Evolutionary conservation across 2,888 invertebrate species (phyloP).

Genomic region (Bruchidius siliquastri): DNA sequence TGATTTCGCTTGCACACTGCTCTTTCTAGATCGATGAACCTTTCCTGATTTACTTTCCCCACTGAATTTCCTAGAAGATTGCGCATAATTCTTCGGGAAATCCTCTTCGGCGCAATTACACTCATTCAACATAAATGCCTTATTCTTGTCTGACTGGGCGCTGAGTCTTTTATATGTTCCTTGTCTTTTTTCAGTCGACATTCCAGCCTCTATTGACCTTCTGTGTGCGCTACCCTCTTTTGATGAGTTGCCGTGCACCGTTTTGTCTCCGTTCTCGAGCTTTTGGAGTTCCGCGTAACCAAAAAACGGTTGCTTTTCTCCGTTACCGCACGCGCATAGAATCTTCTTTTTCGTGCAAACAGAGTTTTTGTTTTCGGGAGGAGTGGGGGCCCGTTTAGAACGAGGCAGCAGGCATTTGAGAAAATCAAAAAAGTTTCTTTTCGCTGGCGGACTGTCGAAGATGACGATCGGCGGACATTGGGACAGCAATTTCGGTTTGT

Average conservation of each 20-base stretch:
- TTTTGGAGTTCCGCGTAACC: background rate
- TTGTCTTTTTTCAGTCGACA: too few species aligned
- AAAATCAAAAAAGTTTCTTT: slow-evolving; percentile 1
- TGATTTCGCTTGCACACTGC: too few species aligned
- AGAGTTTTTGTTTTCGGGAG: background rate
- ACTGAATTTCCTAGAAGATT: too few species aligned
- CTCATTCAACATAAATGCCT: too few species aligned
- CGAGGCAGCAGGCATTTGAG: background rate
- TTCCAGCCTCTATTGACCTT: too few species aligned
- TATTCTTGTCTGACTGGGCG: too few species aligned
- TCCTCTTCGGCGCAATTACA: too few species aligned
- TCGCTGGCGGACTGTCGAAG: slow-evolving; percentile 1
- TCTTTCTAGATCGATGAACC: background rate
- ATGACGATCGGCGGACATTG: background rate
- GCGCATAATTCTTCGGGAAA: too few species aligned
- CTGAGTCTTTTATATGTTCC: too few species aligned
- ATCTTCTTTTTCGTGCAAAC: background rate
- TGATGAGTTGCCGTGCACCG: background rate
- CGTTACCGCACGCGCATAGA: background rate
- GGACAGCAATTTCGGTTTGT: background rate
- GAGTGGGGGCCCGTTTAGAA: background rate
- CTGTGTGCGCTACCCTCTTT: background rate
- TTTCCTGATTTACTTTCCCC: too few species aligned
- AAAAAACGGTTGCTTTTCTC: background rate
- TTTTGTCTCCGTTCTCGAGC: background rate